A percentile compares a stretch with the other conserved stretches of the same genome.
phyloP scores from a whole-genome alignment of 2,797 vertebrate genomes.

The Hydrophis major region DNA sequence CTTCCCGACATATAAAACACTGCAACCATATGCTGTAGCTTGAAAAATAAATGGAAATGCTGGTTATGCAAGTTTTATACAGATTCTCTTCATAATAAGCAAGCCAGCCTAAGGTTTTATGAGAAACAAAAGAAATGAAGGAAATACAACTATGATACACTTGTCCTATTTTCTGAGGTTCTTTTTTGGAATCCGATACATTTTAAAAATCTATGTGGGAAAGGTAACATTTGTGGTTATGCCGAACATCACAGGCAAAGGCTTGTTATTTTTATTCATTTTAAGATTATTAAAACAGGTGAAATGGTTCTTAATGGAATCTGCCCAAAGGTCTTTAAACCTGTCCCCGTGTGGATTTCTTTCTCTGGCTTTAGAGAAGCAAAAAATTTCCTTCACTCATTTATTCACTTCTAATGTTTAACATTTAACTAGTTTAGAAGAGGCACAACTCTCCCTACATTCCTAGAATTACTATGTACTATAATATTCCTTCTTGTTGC shows the following conservation, averaged over 20 bases:
- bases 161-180: slow-evolving; percentile 47
- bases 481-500: slow-evolving; percentile 73
- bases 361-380: slow-evolving; percentile 40
- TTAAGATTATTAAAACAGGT: slow-evolving; percentile 40
- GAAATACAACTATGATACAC: slow-evolving; percentile 39
- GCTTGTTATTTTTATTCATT: slow-evolving; percentile 55
- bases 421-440: slow-evolving; percentile 59
- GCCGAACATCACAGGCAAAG: slow-evolving; percentile 49
- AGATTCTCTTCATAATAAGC: not conserved
- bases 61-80: not conserved
- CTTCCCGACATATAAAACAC: not conserved
- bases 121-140: not conserved
- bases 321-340: slow-evolving; percentile 4
- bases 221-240: slow-evolving; percentile 52
- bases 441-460: slow-evolving; percentile 65
- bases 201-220: slow-evolving; percentile 48
- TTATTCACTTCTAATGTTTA: slow-evolving; percentile 67
- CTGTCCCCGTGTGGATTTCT: slow-evolving; percentile 25
- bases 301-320: slow-evolving; percentile 33
- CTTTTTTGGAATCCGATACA: slow-evolving; percentile 47
- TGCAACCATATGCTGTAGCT: not conserved
- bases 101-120: not conserved
- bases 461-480: slow-evolving; percentile 70
- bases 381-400: slow-evolving; percentile 52
- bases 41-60: not conserved